Percentiles rank a stretch among this genome's conserved stretches.
Evolutionary conservation across 2,797 vertebrate species (phyloP).

Genomic region (Amphiprion clarkii): DNA sequence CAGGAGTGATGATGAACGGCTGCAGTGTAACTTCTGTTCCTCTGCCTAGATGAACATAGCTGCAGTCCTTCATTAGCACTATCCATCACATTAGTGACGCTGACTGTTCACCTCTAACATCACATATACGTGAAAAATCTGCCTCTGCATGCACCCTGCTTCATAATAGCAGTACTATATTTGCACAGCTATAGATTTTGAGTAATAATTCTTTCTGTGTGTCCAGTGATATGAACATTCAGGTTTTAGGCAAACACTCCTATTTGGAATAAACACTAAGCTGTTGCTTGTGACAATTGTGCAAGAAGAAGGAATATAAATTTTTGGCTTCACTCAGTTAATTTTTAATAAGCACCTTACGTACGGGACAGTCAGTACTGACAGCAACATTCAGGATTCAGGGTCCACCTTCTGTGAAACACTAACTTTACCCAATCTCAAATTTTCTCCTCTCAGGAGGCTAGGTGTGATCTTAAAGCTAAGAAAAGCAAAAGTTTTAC

Average conservation of each 20-base stretch:
- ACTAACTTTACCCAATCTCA: not conserved
- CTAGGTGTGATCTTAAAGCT: no score
- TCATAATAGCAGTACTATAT: not conserved
- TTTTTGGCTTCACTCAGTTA: no score
- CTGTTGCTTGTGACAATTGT: no score
- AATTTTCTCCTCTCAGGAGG: not conserved
- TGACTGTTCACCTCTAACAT: slow-evolving; percentile 20
- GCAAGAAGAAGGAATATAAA: no score
- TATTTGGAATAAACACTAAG: no score
- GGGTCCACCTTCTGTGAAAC: not conserved
- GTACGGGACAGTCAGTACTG: not conserved
- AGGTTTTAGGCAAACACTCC: not conserved
- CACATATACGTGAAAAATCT: slow-evolving; percentile 7
- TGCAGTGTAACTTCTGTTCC: slow-evolving; percentile 7
- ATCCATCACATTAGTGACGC: slow-evolving; percentile 53
- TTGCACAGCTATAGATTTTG: not conserved
- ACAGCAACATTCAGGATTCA: not conserved
- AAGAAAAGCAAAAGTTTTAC: not conserved
- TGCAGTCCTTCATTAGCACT: slow-evolving; percentile 45
- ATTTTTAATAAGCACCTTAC: no score
- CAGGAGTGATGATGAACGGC: slow-evolving; percentile 37
- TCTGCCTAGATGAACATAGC: slow-evolving; percentile 20
- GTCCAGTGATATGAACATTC: not conserved
- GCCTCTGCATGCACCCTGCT: not conserved
- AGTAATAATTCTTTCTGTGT: not conserved